Percentiles rank a stretch among this genome's conserved stretches.
Conservation (phyloP, 2,888 invertebrate species). For the Nemapogon koenigi region DNA sequence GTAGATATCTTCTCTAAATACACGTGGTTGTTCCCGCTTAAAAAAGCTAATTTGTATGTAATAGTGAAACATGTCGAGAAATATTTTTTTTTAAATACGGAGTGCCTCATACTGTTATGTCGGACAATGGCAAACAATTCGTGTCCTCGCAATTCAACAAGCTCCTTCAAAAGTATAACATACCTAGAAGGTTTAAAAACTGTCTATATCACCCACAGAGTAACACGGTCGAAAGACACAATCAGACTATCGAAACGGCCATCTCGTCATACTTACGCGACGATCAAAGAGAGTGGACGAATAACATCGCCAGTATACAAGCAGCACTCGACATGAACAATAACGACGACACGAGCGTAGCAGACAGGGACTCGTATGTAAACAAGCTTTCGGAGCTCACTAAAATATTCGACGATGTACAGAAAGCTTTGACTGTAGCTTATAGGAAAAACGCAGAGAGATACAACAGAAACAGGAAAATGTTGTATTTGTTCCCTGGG, state of each 20-base stretch:
- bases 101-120: no score
- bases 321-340: neutral
- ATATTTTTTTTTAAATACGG: no score
- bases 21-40: no score
- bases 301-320: neutral
- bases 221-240: neutral
- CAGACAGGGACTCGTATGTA: neutral
- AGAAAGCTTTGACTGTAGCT: neutral
- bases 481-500: neutral
- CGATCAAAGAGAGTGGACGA: neutral
- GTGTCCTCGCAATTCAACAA: neutral
- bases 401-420: neutral
- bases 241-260: neutral
- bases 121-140: neutral
- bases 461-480: neutral
- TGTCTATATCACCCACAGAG: neutral
- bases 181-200: neutral
- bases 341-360: neutral
- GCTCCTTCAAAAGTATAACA: neutral
- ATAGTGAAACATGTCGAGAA: no score
- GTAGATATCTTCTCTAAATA: no score
- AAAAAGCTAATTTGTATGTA: no score
- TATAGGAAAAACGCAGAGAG: neutral
- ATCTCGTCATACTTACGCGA: neutral
- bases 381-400: neutral